Evolutionary conservation across 2,113 vertebrate genomes (phyloP).

Genomic region (Nibea coibor): DNA sequence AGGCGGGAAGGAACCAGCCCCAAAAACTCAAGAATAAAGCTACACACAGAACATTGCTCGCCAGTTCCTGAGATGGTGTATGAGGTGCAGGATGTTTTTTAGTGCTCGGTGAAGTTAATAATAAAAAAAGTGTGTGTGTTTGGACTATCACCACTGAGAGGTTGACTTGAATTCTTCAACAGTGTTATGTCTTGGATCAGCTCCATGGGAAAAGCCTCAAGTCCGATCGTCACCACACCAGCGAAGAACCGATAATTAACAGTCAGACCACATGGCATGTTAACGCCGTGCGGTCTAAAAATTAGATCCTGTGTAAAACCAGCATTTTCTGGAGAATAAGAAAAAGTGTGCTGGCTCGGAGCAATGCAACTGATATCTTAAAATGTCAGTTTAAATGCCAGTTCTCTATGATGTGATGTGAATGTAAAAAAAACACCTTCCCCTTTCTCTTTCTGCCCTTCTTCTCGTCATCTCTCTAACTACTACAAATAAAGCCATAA

Average conservation of each 20-base stretch:
- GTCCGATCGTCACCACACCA: neutral
- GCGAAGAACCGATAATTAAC: neutral
- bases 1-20: constrained; percentile 8
- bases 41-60: constrained; percentile 6
- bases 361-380: neutral
- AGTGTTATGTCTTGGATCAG: neutral
- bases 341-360: neutral
- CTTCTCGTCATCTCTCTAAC: neutral
- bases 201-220: neutral
- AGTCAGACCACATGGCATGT: neutral
- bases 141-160: neutral
- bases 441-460: neutral
- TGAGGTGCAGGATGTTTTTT: neutral
- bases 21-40: constrained; percentile 9
- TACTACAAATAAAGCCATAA: neutral
- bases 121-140: neutral
- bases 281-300: neutral
- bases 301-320: neutral
- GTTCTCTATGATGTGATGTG: neutral
- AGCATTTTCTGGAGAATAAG: neutral
- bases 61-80: constrained; percentile 23
- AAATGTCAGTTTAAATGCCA: neutral
- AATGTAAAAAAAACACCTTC: neutral
- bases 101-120: neutral
- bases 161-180: neutral